Conservation (phyloP, 2,113 vertebrate species). For the Ictalurus furcatus region DNA sequence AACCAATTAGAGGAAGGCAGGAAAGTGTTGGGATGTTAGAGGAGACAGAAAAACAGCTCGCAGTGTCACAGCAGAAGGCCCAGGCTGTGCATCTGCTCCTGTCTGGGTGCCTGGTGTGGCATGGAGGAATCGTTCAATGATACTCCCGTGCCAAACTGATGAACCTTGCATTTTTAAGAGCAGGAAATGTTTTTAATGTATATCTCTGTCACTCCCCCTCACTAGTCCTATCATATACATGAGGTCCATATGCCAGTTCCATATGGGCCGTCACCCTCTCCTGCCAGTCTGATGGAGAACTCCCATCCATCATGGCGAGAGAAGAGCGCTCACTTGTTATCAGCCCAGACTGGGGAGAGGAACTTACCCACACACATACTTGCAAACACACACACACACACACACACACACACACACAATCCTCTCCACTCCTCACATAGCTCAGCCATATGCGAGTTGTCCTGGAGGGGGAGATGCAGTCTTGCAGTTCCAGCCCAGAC, state of each 20-base stretch:
- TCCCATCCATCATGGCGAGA: constrained; percentile 76
- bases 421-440: constrained; percentile 6
- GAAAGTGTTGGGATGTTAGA: constrained; percentile 27
- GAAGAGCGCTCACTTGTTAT: constrained; percentile 74
- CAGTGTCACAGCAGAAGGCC: constrained; percentile 51
- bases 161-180: constrained; percentile 77
- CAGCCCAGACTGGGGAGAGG: constrained; percentile 64
- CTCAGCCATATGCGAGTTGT: constrained; percentile 66
- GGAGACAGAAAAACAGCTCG: constrained; percentile 42
- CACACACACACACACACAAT: constrained; percentile 5
- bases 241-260: constrained; percentile 80
- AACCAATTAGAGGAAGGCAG: constrained; percentile 10
- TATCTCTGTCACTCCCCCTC: constrained; percentile 76
- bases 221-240: constrained; percentile 71
- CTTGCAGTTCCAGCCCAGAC: constrained; percentile 64
- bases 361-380: constrained; percentile 23
- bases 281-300: constrained; percentile 74
- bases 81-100: constrained; percentile 59
- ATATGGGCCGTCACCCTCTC: constrained; percentile 79
- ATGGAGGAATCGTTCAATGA: constrained; percentile 64
- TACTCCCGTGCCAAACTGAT: constrained; percentile 72
- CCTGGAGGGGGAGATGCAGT: constrained; percentile 81
- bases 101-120: constrained; percentile 63
- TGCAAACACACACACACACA: constrained; percentile 11
- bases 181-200: constrained; percentile 76